Base-by-base conservation (phyloP, 64 coral and sea anemone genomes). In the Montipora efflorescens region DNA sequence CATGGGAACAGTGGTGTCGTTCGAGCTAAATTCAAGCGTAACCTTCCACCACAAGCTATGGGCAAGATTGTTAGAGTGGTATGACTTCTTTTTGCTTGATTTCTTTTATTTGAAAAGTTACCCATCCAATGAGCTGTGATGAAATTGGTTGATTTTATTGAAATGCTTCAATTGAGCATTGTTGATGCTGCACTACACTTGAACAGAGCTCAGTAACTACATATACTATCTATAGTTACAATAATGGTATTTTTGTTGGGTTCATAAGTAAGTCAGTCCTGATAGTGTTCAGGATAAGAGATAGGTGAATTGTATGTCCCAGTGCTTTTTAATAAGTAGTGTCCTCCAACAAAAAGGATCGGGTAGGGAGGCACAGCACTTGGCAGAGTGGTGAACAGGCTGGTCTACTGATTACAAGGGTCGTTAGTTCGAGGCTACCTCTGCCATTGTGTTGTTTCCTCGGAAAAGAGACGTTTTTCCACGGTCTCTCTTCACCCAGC, bases 1-100 rank as follows among this genome's bases (percentile, higher is more conserved):
- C 98, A 99, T 93, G 98, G 98, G 62, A 99, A 99, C 90, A 99
- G 98, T 88, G 98, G 98, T 84, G 98, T 99, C 50, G 98, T 99
- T 47, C 88, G 95, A 91, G 98, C 98, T 48, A 96, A 96, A 58
- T 99, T 99, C 90, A 93, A 94, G 48, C 95, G 96, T 78, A 99
- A 99, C 48, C 92, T 99, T 67, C 98, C 98, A 89, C 98, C 98
- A 47, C 96, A 99, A 80, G 88, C 90, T 84, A 96, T 99, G 92
- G 98, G 95, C 4, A 89, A 92, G 14, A 96, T 95, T 21, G 98
- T 99, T 14, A 75, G 98, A 94, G 95, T 99, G 92, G 98, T 99
- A 80, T 90, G 98, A 92, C 51, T 14, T 7, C 59, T 7, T 59
- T 19, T 44, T 90, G 36, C 66, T 64, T 12, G 61, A 3, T 15